Conservation (phyloP, 1,140 invertebrate species). For the Anoplophora glabripennis region DNA sequence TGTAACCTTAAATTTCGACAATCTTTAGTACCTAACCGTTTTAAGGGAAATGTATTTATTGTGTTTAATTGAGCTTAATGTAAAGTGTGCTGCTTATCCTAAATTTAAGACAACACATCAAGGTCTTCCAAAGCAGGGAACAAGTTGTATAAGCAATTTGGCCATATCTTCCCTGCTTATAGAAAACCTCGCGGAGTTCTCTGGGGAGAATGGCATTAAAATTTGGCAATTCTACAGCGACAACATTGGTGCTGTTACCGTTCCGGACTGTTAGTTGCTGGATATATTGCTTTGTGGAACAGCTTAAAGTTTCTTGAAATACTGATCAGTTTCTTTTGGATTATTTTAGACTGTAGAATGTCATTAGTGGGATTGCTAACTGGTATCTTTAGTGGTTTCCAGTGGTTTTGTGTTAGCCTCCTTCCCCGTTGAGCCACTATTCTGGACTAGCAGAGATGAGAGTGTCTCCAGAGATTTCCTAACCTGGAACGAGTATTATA, state of each 20-base stretch:
- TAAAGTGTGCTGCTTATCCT: neutral
- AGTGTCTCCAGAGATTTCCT: slow-evolving; percentile 61
- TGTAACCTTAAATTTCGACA: neutral
- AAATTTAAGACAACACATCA: no score
- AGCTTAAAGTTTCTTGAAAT: slow-evolving; percentile 6
- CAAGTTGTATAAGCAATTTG: no score
- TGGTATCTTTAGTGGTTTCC: slow-evolving; percentile 10
- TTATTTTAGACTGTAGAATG: neutral
- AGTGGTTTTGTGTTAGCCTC: slow-evolving; percentile 15
- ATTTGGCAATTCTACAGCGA: neutral
- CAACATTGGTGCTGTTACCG: neutral
- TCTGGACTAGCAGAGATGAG: slow-evolving; percentile 54
- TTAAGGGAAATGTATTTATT: neutral
- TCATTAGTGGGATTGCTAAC: slow-evolving; percentile 22
- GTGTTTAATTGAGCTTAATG: slow-evolving; percentile 1
- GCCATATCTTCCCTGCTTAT: no score
- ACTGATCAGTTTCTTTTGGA: slow-evolving; percentile 17
- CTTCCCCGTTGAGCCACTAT: slow-evolving; percentile 15
- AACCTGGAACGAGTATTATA: slow-evolving; percentile 51
- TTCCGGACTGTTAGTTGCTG: neutral
- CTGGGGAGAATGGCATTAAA: no score
- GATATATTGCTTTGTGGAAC: neutral
- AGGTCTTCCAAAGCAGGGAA: no score
- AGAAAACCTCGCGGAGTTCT: no score
- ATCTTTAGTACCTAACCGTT: no score